Base-by-base conservation (phyloP, 2,888 invertebrate genomes). In the Sisyra terminalis region DNA sequence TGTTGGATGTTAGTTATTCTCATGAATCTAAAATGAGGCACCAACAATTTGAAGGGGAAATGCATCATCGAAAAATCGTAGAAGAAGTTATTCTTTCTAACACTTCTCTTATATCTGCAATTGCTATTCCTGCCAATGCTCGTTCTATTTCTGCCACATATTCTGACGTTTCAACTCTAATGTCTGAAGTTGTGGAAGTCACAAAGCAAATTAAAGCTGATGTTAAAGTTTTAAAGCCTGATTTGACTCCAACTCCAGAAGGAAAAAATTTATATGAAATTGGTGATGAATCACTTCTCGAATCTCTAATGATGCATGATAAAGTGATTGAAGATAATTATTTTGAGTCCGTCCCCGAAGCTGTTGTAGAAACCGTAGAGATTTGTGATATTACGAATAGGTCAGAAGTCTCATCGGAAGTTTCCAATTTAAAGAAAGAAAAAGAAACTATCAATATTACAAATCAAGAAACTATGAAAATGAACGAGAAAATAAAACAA, bases 211-310 rank as follows among this genome's bases (percentile, higher is more conserved):
- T 68, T 17, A 60, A 65, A 46, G 59, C 64, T 36, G 65, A 68
- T 50, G 64, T 68, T 1, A 64, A 61, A 48, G 62, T 64, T 52
- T 45, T 67, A 8, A 66, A 66, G 52, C 67, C 67, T n/a, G 66
- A 67, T 50, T 51, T 67, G 44, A 67, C 66, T 2, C 66, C 66
- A n/a, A 67, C 66, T 2, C 66, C 66, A 3, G 65, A 66, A 49
- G 64, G 63, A 8, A 14, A 14, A n/a, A 11, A 9, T 34, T 11
- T 31, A 31, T 11, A 31, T 31, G 31, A 11, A 2, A 11, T 34
- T 15, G 34, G 8, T 2, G 34, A 34, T n/a, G 34, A 34, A 11
- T 7, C 34, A 3, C 11, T 15, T n/a, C 7, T 24, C 10, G 34
- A 34, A n/a, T n/a, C 34, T 34, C 11, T 34, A 2, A 2, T 39